phyloP scores from a whole-genome alignment of 2,113 vertebrate species.

The Caranx ignobilis region DNA sequence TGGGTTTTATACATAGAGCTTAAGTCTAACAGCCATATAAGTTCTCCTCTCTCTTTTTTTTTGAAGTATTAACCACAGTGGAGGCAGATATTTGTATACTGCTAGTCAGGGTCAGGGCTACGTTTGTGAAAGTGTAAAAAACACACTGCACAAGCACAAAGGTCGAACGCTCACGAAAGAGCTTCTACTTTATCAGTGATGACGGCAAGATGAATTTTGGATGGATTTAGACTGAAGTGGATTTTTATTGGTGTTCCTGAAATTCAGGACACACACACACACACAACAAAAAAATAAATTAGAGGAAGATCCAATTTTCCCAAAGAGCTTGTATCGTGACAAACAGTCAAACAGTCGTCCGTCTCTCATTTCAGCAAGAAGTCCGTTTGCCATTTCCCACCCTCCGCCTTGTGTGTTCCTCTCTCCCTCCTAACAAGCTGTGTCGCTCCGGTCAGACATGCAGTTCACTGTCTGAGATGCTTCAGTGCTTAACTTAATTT shows the following conservation, averaged over 20 bases:
- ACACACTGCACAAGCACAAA: constrained; percentile 48
- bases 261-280: constrained; percentile 7
- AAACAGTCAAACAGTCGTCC: constrained; percentile 31
- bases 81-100: constrained; percentile 20
- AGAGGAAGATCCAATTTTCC: constrained; percentile 34
- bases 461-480: constrained; percentile 32
- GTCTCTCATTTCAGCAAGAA: constrained; percentile 32
- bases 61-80: constrained; percentile 12
- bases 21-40: constrained; percentile 18
- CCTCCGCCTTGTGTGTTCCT: constrained; percentile 27
- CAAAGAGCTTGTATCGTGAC: constrained; percentile 54
- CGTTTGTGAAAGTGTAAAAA: constrained; percentile 50
- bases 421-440: constrained; percentile 39
- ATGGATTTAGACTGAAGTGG: constrained; percentile 30
- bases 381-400: constrained; percentile 33
- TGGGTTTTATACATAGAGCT: constrained; percentile 1
- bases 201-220: constrained; percentile 39
- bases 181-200: constrained; percentile 33
- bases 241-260: constrained; percentile 42
- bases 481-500: constrained; percentile 42
- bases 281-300: constrained; percentile 19
- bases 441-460: constrained; percentile 38
- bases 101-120: background rate
- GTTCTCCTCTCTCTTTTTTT: constrained; percentile 14
- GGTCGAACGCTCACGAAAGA: constrained; percentile 47